phyloP scores from a whole-genome alignment of 2,888 invertebrate species.

The Smittia aterrima region DNA sequence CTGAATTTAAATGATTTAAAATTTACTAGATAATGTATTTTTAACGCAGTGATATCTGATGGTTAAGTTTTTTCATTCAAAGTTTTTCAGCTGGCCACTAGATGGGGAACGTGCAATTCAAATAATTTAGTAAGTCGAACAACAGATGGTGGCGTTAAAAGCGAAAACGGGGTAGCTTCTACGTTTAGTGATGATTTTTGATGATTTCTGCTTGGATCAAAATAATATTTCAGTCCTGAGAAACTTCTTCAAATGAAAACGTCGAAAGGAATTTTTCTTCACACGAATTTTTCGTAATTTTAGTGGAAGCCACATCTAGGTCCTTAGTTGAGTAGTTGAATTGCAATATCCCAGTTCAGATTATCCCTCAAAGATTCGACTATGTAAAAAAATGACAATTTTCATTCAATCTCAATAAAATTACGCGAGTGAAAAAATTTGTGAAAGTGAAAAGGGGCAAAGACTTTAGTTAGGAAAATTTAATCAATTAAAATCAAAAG shows the following conservation, averaged over 20 bases:
- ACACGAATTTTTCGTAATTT: background rate
- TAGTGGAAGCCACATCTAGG: background rate
- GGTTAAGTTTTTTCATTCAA: too few relatives aligned
- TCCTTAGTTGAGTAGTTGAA: background rate
- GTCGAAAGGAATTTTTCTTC: background rate
- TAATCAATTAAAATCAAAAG: background rate
- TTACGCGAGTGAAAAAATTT: background rate
- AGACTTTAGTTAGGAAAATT: background rate
- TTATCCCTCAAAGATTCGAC: background rate
- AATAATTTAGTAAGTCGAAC: too few relatives aligned
- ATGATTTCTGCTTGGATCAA: background rate
- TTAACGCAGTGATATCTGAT: too few relatives aligned
- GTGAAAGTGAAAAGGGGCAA: background rate
- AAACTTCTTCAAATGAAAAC: background rate
- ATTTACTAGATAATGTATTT: too few relatives aligned
- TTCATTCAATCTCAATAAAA: background rate
- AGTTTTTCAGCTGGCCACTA: too few relatives aligned
- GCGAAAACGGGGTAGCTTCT: too few relatives aligned
- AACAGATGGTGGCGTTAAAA: too few relatives aligned
- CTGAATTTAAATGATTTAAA: too few relatives aligned
- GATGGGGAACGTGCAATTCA: too few relatives aligned
- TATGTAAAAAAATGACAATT: background rate
- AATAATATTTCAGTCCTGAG: background rate
- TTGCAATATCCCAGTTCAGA: background rate
- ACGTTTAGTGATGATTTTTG: too few relatives aligned